Percentiles rank a stretch among this genome's conserved stretches.
Evolutionary conservation across 2,888 invertebrate genomes (phyloP).

Genomic region (Pycnomerus fuliginosus): DNA sequence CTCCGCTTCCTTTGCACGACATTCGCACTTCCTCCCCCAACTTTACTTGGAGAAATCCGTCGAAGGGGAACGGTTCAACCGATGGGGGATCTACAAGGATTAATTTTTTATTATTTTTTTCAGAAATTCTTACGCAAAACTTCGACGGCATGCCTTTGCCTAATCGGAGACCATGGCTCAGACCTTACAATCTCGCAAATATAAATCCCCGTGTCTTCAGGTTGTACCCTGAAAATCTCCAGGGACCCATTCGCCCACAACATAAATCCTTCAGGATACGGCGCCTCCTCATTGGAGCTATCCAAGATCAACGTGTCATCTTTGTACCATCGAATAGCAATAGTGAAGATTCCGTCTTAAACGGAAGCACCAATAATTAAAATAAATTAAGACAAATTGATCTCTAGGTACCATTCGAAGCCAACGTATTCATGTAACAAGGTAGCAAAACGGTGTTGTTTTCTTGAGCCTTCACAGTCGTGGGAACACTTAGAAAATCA

Average conservation of each 20-base stretch:
- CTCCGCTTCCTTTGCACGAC: constrained; percentile 70
- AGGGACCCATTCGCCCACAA: constrained; percentile 73
- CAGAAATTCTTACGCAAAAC: constrained; percentile 69
- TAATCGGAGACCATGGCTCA: constrained; percentile 67
- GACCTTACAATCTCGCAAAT: constrained; percentile 67
- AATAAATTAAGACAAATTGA: background rate
- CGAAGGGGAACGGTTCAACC: constrained; percentile 65
- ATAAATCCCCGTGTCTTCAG: constrained; percentile 66
- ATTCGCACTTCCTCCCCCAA: constrained; percentile 75
- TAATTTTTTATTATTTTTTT: background rate
- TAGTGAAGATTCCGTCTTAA: constrained; percentile 59
- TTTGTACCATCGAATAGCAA: constrained; percentile 69
- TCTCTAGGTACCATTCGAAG: constrained; percentile 60
- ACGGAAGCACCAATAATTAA: constrained; percentile 11
- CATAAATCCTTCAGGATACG: constrained; percentile 59
- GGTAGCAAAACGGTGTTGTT: constrained; percentile 78
- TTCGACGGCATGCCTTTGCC: constrained; percentile 74
- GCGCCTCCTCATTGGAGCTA: constrained; percentile 41
- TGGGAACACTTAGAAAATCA: constrained; percentile 68
- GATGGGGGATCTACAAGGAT: constrained; percentile 64
- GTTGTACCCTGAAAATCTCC: constrained; percentile 60
- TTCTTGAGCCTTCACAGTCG: constrained; percentile 72
- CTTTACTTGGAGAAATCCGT: constrained; percentile 69
- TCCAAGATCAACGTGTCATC: constrained; percentile 62
- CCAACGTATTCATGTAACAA: constrained; percentile 69